Evolutionary conservation across 1,140 invertebrate species (phyloP).

Genomic region (Pectinophora gossypiella): DNA sequence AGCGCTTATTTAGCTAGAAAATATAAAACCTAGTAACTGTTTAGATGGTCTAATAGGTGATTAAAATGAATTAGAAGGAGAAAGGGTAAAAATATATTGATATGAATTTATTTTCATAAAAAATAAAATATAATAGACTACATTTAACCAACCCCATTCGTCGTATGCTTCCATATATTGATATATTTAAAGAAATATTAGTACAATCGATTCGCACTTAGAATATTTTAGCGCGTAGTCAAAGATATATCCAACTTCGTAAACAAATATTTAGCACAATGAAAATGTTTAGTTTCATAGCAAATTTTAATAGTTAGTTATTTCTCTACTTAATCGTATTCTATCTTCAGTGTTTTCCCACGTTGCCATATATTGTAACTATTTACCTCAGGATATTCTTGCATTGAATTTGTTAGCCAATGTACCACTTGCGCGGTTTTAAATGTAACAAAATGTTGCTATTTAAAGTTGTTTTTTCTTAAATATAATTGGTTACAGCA

Average conservation of each 20-base stretch:
- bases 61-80: too few relatives aligned
- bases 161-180: slow-evolving; percentile 33
- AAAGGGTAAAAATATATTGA: too few relatives aligned
- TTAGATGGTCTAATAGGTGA: too few relatives aligned
- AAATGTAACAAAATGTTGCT: neutral
- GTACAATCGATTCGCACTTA: slow-evolving; percentile 37
- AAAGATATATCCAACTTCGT: slow-evolving; percentile 31
- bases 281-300: slow-evolving; percentile 52
- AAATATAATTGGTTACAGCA: too few relatives aligned
- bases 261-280: slow-evolving; percentile 46
- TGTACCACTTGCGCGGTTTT: neutral
- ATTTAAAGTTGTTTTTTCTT: neutral
- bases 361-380: slow-evolving; percentile 67
- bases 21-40: too few relatives aligned
- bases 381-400: slow-evolving; percentile 49
- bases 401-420: slow-evolving; percentile 8
- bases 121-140: too few relatives aligned
- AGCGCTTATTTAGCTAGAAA: too few relatives aligned
- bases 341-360: slow-evolving; percentile 26
- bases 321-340: slow-evolving; percentile 7
- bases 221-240: slow-evolving; percentile 35
- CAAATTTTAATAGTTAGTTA: slow-evolving; percentile 40
- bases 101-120: too few relatives aligned
- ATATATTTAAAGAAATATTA: slow-evolving; percentile 32
- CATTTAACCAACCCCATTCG: slow-evolving; percentile 30